Conservation (phyloP, 2,113 vertebrate genomes). For the Gymnocephalus cernua region DNA sequence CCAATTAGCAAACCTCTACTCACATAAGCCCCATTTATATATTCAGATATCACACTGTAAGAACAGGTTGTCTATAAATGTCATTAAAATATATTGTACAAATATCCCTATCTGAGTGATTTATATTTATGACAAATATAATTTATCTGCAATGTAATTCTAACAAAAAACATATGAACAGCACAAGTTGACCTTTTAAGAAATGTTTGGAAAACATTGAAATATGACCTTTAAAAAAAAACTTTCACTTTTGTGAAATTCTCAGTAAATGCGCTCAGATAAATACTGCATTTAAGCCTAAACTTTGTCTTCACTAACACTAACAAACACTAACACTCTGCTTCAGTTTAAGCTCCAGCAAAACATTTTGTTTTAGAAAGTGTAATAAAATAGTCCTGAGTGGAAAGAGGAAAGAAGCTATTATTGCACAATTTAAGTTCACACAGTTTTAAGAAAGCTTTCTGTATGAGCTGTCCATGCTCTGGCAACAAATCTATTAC, state of each 20-base stretch:
- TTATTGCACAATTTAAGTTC: constrained; percentile 77
- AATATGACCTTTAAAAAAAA: constrained; percentile 49
- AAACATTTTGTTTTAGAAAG: constrained; percentile 40
- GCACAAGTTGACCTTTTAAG: constrained; percentile 63
- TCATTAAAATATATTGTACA: background rate
- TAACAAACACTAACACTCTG: constrained; percentile 22
- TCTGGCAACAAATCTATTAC: constrained; percentile 34
- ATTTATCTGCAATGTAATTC: constrained; percentile 48
- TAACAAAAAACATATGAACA: constrained; percentile 29
- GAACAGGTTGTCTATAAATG: background rate
- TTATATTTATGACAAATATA: constrained; percentile 52
- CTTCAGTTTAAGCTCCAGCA: constrained; percentile 20
- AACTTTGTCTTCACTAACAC: constrained; percentile 20
- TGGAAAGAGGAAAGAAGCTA: constrained; percentile 32
- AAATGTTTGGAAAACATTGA: constrained; percentile 62
- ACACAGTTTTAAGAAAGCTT: constrained; percentile 30
- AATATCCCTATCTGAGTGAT: background rate
- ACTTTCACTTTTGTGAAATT: constrained; percentile 37
- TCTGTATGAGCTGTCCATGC: constrained; percentile 13
- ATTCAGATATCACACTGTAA: background rate
- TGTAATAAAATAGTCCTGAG: constrained; percentile 63
- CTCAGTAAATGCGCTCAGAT: constrained; percentile 45
- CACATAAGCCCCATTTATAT: background rate
- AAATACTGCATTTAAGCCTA: constrained; percentile 48
- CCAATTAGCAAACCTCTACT: background rate